These are phyloP conservation scores for Gymnoscelis rufifasciata DNA, from an alignment of 2,888 invertebrate species.

Conservation along the genomic window DNA sequence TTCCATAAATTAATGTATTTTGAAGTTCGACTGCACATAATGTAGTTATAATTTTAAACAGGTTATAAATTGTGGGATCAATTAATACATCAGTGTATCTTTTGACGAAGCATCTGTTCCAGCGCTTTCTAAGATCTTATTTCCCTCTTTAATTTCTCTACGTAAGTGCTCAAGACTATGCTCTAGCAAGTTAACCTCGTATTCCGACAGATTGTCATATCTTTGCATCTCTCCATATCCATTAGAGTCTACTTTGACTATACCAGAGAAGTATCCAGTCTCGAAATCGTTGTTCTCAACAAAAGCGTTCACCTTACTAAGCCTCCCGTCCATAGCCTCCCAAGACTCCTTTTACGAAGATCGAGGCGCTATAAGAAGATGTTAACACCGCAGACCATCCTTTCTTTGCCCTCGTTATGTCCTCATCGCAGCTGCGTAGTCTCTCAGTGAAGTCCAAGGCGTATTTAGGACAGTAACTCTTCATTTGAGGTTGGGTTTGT, in stretches of 20 bases:
- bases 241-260: slow-evolving; percentile 41
- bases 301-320: slow-evolving; percentile 44
- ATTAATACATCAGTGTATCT: not conserved
- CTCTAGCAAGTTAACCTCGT: slow-evolving; percentile 53
- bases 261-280: slow-evolving; percentile 54
- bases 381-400: slow-evolving; percentile 80
- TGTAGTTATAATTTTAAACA: no score
- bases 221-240: slow-evolving; percentile 52
- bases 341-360: slow-evolving; percentile 79
- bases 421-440: slow-evolving; percentile 80
- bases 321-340: slow-evolving; percentile 58
- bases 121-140: slow-evolving; percentile 47
- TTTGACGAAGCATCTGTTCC: slow-evolving; percentile 8
- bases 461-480: slow-evolving; percentile 50
- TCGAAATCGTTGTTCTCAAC: slow-evolving; percentile 64
- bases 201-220: slow-evolving; percentile 42
- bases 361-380: slow-evolving; percentile 81
- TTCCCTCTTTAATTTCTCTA: slow-evolving; percentile 49
- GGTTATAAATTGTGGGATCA: no score
- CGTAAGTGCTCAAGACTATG: slow-evolving; percentile 45
- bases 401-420: slow-evolving; percentile 81
- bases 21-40: no score
- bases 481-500: slow-evolving; percentile 79
- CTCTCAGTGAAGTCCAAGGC: slow-evolving; percentile 50
- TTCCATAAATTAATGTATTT: not conserved